Base-by-base conservation (phyloP, 1,140 invertebrate species). In the Trachymyrmex cornetzi region DNA sequence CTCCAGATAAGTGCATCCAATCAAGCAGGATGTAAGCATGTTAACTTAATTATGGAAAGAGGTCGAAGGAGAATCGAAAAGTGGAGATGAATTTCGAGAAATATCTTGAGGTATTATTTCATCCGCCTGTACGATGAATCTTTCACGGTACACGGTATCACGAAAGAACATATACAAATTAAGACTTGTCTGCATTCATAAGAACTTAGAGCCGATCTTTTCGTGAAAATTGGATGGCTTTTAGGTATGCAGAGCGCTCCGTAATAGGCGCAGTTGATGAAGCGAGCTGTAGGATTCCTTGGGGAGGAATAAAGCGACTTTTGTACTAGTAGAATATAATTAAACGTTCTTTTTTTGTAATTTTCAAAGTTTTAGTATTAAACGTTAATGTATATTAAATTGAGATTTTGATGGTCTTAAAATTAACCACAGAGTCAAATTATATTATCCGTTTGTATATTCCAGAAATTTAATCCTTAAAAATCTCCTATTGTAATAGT, bases 1-100 rank as follows among this genome's bases (percentile, higher is more conserved):
- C 87, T 69, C 87, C 77, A 69, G 66, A 64, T 84, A 57, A 53
- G 57, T 69, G 72, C 67, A 90, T 90, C 61, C 81, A 87, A 85
- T 85, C 82, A 81, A 74, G 86, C 30, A 50, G 34, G 38, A 75
- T 75, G 80, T 50, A 55, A 75, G 38, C 22, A 75, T 57, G 55
- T 75, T 75, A 84, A 75, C 55, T 84, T 84, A 74, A 84, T 84
- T 84, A 75, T 84, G 57, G 38, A 50, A 69, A 30, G 53, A 72
- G 50, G 53, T 38, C 27, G 61, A 27, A 44, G n/a, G 11, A 38
- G 53, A 55, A 27, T 34, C 61, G 61, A 19, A 44, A 44, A 38
- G 34, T 14, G 38, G 44, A 3, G 24, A 14, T 44, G 69, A 74
- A 82, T 82, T 74, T 74, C 24, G 2, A 53, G 14, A 2, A 9